Percentiles rank a stretch among this genome's conserved stretches.
Conservation (phyloP, 2,797 vertebrate species). For the Chrysocyon brachyurus region DNA sequence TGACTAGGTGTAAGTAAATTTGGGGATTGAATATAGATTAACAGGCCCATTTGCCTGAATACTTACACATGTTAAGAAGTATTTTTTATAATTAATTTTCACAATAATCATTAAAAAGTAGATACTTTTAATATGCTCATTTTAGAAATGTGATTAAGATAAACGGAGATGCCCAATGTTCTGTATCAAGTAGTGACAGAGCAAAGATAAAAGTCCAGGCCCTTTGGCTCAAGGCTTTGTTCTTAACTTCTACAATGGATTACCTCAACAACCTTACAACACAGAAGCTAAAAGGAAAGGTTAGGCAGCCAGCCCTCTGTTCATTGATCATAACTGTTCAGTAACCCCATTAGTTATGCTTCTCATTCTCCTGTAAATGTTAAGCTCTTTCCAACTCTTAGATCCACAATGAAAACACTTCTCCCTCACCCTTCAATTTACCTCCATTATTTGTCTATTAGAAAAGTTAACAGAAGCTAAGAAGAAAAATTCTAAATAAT, state of each 20-base stretch:
- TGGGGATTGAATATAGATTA: neutral
- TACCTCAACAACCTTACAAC: neutral
- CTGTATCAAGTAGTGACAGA: neutral
- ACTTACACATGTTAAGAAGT: neutral
- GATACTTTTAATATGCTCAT: neutral
- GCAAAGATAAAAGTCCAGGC: neutral
- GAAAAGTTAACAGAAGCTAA: constrained; percentile 42
- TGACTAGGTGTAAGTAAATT: neutral
- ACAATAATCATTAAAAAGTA: neutral
- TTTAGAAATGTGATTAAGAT: neutral
- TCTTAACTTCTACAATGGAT: neutral
- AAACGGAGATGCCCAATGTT: neutral
- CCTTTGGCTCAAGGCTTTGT: neutral
- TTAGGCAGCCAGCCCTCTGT: neutral
- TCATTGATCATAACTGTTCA: neutral
- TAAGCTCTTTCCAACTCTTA: constrained; percentile 11
- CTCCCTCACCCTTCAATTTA: neutral
- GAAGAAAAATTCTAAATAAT: constrained; percentile 12
- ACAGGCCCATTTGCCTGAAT: neutral
- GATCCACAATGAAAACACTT: neutral
- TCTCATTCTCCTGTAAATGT: neutral
- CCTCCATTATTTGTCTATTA: neutral
- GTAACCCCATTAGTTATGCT: neutral
- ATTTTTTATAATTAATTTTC: constrained; percentile 15
- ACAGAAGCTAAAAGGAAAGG: neutral